Evolutionary conservation across 2,113 vertebrate genomes (phyloP).

Genomic region (Oxygymnocypris stewartii): DNA sequence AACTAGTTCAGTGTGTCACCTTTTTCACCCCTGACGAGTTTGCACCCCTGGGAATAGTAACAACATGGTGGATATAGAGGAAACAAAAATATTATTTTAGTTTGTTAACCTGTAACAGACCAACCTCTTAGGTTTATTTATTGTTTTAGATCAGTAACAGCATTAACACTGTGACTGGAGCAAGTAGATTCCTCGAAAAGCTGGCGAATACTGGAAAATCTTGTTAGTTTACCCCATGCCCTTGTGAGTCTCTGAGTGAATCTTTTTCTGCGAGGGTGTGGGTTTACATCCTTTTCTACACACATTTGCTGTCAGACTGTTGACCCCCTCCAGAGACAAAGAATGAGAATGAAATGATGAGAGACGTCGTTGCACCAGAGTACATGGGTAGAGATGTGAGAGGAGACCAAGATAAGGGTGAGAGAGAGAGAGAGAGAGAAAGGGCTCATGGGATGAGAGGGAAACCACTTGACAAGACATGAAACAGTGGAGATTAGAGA

Average conservation of each 20-base stretch:
- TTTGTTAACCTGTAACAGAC: not conserved
- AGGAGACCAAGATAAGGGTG: conserved; percentile 19
- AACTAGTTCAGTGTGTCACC: too few relatives aligned
- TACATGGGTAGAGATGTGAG: conserved; percentile 23
- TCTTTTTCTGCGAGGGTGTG: too few relatives aligned
- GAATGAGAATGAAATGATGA: conserved; percentile 24
- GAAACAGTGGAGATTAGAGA: conserved; percentile 47
- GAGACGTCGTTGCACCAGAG: not conserved
- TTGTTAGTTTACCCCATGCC: conserved; percentile 2
- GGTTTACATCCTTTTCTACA: conserved; percentile 10
- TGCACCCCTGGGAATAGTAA: too few relatives aligned
- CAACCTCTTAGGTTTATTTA: not conserved
- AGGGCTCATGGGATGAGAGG: conserved; percentile 36
- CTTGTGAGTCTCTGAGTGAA: not conserved
- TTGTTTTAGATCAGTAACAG: not conserved
- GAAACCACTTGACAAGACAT: conserved; percentile 49
- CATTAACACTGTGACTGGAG: not conserved
- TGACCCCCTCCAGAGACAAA: conserved; percentile 34
- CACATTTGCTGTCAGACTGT: conserved; percentile 24
- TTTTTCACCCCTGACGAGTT: too few relatives aligned
- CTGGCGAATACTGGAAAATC: conserved; percentile 4
- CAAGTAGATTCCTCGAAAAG: not conserved
- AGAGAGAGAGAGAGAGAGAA: conserved; percentile 41
- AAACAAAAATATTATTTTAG: too few relatives aligned
- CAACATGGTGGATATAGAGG: too few relatives aligned